Percentiles rank a stretch among this genome's conserved stretches.
Conservation (phyloP, 2,797 vertebrate genomes). For the Synaphobranchus kaupii region DNA sequence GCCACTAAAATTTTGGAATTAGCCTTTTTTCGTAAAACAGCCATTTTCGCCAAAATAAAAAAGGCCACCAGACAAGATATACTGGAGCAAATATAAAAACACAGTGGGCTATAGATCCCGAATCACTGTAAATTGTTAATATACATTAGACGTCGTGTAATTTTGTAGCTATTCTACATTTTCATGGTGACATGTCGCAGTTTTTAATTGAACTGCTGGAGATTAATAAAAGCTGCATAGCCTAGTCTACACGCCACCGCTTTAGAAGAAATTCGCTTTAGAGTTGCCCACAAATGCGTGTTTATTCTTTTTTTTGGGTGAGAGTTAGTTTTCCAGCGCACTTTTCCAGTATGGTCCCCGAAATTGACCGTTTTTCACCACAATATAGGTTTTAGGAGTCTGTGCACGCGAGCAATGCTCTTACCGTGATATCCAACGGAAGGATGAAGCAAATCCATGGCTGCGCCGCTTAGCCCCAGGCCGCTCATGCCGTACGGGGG, state of each 20-base stretch:
- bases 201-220: background rate
- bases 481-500: conserved; percentile 95
- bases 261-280: background rate
- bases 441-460: conserved; percentile 93
- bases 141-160: background rate
- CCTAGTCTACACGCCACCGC: background rate
- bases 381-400: background rate
- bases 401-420: conserved; percentile 14
- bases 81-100: too few species aligned
- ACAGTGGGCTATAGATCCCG: too few species aligned
- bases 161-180: background rate
- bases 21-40: too few species aligned
- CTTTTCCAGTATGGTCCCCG: background rate
- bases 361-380: background rate
- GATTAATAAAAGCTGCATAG: background rate
- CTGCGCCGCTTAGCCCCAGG: conserved; percentile 88
- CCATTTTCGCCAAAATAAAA: too few species aligned
- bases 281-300: background rate
- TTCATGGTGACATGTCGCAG: background rate
- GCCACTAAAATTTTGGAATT: too few species aligned
- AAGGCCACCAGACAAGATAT: too few species aligned
- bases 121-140: too few species aligned
- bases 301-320: background rate
- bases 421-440: conserved; percentile 94
- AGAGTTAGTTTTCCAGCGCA: background rate